These are phyloP conservation scores for Buathra laborator DNA, from an alignment of 2,888 invertebrate genomes.

Conservation along the genomic window DNA sequence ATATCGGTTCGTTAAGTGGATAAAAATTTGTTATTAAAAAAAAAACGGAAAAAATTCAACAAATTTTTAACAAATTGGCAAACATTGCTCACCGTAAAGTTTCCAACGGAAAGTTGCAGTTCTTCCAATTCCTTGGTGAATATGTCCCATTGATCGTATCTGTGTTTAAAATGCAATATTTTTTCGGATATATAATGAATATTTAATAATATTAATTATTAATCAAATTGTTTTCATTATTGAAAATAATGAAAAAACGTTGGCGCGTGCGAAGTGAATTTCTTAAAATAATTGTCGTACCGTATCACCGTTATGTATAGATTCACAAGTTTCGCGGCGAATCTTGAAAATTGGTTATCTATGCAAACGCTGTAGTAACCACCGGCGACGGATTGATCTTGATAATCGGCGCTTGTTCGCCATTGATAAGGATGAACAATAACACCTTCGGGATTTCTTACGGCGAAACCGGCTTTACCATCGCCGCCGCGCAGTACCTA, in stretches of 20 bases:
- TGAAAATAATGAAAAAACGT: neutral
- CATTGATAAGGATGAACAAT: conserved; percentile 96
- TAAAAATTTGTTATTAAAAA: neutral
- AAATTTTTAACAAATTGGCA: neutral
- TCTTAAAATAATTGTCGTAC: conserved; percentile 76
- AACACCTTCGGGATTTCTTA: conserved; percentile 93
- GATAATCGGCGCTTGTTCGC: conserved; percentile 95
- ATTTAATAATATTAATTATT: too few relatives aligned
- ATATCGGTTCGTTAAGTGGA: conserved; percentile 2
- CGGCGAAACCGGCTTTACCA: conserved; percentile 97
- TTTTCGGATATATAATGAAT: neutral
- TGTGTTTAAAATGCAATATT: conserved; percentile 73
- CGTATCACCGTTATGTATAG: conserved; percentile 95
- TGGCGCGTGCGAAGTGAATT: neutral
- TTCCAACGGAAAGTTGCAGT: conserved; percentile 94
- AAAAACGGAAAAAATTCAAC: neutral
- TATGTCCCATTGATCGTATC: conserved; percentile 97
- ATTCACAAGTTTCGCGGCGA: conserved; percentile 95
- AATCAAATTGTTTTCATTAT: neutral
- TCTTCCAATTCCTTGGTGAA: conserved; percentile 96
- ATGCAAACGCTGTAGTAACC: conserved; percentile 97
- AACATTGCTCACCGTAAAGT: conserved; percentile 92
- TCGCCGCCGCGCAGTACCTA: conserved; percentile 97
- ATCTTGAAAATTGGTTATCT: conserved; percentile 96
- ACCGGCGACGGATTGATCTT: conserved; percentile 92